These are phyloP conservation scores for Globia sparganii DNA, from an alignment of 2,888 invertebrate species.

Conservation along the genomic window DNA sequence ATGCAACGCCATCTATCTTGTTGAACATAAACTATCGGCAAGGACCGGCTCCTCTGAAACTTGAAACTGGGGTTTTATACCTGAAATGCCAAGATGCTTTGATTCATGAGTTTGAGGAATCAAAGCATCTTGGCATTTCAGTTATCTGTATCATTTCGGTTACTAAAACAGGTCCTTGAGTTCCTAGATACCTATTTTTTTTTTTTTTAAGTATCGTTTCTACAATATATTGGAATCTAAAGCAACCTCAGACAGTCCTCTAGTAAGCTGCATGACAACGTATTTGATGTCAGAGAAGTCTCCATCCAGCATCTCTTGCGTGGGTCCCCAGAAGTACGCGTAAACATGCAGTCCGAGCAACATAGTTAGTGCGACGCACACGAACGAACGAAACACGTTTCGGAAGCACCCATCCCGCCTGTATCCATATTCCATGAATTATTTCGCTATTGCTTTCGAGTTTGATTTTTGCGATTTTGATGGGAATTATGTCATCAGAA, in stretches of 20 bases:
- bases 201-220: not conserved
- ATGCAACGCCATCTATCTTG: conserved; percentile 38
- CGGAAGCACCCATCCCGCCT: conserved; percentile 71
- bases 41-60: not conserved
- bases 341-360: conserved; percentile 83
- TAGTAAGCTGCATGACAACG: conserved; percentile 82
- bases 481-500: not conserved
- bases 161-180: not conserved
- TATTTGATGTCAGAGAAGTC: conserved; percentile 83
- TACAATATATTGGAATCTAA: not conserved
- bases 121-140: no score
- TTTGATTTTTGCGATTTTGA: conserved; percentile 10
- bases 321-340: conserved; percentile 77
- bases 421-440: conserved; percentile 74
- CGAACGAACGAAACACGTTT: conserved; percentile 80
- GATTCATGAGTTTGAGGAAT: no score
- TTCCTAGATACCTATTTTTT: not conserved
- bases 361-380: conserved; percentile 77
- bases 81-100: no score
- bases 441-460: not conserved
- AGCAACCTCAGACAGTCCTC: conserved; percentile 81
- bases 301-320: conserved; percentile 75
- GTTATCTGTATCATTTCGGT: not conserved
- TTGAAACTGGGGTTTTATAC: not conserved
- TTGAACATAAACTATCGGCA: not conserved